Conservation (phyloP, 2,888 invertebrate genomes). For the Cremastinae sp. region DNA sequence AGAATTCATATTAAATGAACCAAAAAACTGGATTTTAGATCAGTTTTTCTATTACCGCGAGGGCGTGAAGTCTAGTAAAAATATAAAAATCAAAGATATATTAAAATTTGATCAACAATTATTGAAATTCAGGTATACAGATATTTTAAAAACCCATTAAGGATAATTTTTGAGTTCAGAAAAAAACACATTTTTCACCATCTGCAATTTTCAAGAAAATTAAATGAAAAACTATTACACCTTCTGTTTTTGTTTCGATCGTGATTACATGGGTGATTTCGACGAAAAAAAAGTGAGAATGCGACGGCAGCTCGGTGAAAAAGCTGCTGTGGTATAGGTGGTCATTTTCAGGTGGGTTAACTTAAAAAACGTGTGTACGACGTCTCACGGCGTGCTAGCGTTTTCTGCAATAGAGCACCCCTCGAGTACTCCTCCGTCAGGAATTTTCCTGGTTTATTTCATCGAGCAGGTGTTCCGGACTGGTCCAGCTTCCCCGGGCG, state of each 20-base stretch:
- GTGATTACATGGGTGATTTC: not conserved
- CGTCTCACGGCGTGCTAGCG: not conserved
- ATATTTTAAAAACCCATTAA: too few relatives aligned
- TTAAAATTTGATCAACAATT: too few relatives aligned
- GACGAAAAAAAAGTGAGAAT: conserved; percentile 65
- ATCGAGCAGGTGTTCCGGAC: conserved; percentile 25
- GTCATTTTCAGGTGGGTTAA: conserved; percentile 70
- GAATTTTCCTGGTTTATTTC: conserved; percentile 33
- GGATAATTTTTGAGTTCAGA: too few relatives aligned
- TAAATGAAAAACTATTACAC: too few relatives aligned
- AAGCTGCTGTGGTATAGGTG: conserved; percentile 33
- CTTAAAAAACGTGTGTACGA: conserved; percentile 70
- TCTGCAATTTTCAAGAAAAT: too few relatives aligned
- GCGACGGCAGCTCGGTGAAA: conserved; percentile 62
- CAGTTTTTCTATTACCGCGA: too few relatives aligned
- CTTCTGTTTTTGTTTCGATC: not conserved
- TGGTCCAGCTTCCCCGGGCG: conserved; percentile 2
- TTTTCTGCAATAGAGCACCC: not conserved
- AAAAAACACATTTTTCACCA: too few relatives aligned
- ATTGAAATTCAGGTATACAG: too few relatives aligned
- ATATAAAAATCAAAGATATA: too few relatives aligned
- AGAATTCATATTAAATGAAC: too few relatives aligned
- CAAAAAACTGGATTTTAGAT: too few relatives aligned
- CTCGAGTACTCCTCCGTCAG: not conserved
- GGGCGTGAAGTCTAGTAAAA: too few relatives aligned